A percentile compares a stretch with the other conserved stretches of the same genome.
phyloP scores from a whole-genome alignment of 2,888 invertebrate genomes.

The Noctua pronuba region DNA sequence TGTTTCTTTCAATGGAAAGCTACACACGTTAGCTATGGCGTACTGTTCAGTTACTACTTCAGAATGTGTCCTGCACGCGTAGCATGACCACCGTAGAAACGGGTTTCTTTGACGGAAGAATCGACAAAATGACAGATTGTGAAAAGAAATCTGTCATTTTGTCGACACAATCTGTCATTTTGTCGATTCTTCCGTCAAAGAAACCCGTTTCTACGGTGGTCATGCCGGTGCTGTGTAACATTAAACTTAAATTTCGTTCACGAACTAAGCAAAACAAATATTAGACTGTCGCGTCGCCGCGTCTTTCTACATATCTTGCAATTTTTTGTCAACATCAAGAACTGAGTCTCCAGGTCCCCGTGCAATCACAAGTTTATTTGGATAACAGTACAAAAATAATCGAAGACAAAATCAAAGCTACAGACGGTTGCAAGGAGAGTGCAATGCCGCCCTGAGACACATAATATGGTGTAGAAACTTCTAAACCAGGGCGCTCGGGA shows the following conservation, averaged over 20 bases:
- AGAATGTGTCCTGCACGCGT: too few relatives aligned
- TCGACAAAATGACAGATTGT: too few relatives aligned
- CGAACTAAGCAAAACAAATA: slow-evolving; percentile 1
- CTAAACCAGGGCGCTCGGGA: neutral
- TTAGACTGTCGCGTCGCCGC: neutral
- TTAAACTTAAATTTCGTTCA: neutral
- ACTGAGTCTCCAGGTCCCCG: slow-evolving; percentile 8
- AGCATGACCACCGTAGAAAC: too few relatives aligned
- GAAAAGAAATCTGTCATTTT: too few relatives aligned
- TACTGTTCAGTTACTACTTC: too few relatives aligned
- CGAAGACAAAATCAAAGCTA: neutral
- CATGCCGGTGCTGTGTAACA: too few relatives aligned
- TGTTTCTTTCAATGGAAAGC: neutral
- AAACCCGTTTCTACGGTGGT: too few relatives aligned
- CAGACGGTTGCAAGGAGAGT: neutral
- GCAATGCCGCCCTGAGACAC: neutral
- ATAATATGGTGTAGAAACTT: neutral
- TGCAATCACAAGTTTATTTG: slow-evolving; percentile 20
- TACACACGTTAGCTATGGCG: too few relatives aligned
- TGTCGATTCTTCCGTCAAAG: too few relatives aligned
- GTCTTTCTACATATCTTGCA: neutral
- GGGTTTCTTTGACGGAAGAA: too few relatives aligned
- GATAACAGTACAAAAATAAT: neutral
- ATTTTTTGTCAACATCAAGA: neutral
- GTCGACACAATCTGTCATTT: too few relatives aligned